Evolutionary conservation across 2,888 invertebrate genomes (phyloP).

Genomic region (Pyrrhosoma nymphula): DNA sequence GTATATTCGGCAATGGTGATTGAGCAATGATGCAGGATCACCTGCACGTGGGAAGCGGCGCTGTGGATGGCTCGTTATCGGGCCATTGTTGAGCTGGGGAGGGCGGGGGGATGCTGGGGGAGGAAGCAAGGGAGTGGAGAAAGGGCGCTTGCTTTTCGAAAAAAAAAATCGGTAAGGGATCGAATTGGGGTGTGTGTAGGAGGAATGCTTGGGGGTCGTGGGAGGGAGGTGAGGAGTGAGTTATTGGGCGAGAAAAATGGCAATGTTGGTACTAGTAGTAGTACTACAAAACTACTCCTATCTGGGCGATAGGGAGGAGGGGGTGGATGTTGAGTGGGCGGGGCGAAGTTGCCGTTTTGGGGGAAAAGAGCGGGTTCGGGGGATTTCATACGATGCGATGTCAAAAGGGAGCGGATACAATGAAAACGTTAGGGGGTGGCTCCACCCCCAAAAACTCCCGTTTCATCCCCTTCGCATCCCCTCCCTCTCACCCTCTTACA

Average conservation of each 20-base stretch:
- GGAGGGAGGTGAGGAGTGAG: not conserved
- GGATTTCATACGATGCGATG: conserved; percentile 30
- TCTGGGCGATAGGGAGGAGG: no score
- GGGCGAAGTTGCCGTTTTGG: no score
- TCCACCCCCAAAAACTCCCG: not conserved
- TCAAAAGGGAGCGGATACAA: conserved; percentile 37
- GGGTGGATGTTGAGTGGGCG: no score
- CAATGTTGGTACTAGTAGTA: not conserved
- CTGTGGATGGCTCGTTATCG: conserved; percentile 54
- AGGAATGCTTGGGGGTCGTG: not conserved
- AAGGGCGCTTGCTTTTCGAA: not conserved
- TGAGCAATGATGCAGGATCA: conserved; percentile 54
- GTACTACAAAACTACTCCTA: no score
- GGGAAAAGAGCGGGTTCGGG: not conserved
- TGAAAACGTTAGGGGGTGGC: not conserved
- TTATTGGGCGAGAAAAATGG: not conserved
- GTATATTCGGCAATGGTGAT: conserved; percentile 45
- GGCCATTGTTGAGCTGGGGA: conserved; percentile 37
- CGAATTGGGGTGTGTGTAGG: not conserved
- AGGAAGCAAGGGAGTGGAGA: not conserved
- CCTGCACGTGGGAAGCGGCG: conserved; percentile 44
- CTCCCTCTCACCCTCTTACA: not conserved
- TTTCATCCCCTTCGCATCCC: not conserved
- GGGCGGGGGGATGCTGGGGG: not conserved
- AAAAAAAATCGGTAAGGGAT: conserved; percentile 26